Evolutionary conservation across 2,797 vertebrate species (phyloP).

Genomic region (Anguilla pacifica): DNA sequence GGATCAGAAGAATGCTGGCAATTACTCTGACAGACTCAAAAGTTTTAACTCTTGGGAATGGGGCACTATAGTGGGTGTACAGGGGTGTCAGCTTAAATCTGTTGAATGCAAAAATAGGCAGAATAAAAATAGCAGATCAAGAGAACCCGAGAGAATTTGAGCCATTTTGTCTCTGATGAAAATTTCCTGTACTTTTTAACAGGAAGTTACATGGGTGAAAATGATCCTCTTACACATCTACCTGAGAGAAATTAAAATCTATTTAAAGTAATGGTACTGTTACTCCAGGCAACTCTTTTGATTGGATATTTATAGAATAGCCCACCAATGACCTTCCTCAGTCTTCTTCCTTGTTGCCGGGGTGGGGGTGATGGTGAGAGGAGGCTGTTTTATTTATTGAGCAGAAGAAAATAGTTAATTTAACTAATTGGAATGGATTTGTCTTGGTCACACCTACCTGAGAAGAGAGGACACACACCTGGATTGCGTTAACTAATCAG

Average conservation of each 20-base stretch:
- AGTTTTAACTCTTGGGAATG: neutral
- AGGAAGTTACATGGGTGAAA: neutral
- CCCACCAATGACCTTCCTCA: neutral
- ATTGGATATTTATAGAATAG: slow-evolving; percentile 53
- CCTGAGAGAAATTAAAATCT: slow-evolving; percentile 35
- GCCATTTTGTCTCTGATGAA: neutral
- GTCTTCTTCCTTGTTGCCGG: neutral
- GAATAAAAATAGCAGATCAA: neutral
- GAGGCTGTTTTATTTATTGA: no score
- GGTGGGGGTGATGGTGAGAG: no score
- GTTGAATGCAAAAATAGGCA: neutral
- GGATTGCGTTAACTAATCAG: no score
- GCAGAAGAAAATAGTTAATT: no score
- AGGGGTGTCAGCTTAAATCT: neutral
- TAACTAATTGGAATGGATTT: no score
- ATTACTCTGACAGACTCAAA: neutral
- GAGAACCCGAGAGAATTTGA: neutral
- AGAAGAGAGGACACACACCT: no score
- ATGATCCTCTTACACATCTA: slow-evolving; percentile 8
- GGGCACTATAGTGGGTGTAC: neutral
- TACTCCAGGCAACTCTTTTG: slow-evolving; percentile 46
- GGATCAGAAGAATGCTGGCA: neutral
- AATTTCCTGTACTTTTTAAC: neutral
- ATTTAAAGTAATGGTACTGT: neutral
- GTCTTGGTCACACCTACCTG: no score